Evolutionary conservation across 2,888 invertebrate species (phyloP).

Genomic region (Harmothoe impar): DNA sequence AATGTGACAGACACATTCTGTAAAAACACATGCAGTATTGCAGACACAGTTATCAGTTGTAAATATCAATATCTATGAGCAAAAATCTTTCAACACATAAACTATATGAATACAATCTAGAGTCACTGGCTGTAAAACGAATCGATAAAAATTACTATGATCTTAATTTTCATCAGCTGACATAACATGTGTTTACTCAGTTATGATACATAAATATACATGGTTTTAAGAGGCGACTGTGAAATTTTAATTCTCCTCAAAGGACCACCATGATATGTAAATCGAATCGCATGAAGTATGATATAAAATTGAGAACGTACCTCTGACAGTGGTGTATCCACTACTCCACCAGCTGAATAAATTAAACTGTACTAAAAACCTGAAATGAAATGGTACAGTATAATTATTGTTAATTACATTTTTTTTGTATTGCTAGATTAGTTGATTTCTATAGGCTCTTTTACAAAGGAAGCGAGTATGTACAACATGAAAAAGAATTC

Average conservation of each 20-base stretch:
- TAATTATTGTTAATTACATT: too few relatives aligned
- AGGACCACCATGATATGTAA: background rate
- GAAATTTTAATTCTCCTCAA: too few relatives aligned
- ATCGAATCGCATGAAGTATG: background rate
- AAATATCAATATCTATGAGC: background rate
- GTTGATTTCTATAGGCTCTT: too few relatives aligned
- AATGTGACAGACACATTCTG: background rate
- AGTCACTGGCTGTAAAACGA: background rate
- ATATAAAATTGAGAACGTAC: conserved; percentile 22
- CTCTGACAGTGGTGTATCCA: conserved; percentile 61
- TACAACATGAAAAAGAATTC: too few relatives aligned
- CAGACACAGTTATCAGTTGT: background rate
- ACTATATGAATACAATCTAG: background rate
- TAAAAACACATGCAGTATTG: background rate
- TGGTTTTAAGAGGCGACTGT: too few relatives aligned
- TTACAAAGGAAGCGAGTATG: too few relatives aligned
- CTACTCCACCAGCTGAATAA: conserved; percentile 63
- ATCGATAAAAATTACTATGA: too few relatives aligned
- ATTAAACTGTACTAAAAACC: conserved; percentile 64
- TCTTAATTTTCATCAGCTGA: too few relatives aligned
- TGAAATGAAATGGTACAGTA: background rate
- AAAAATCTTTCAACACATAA: background rate
- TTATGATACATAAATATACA: too few relatives aligned
- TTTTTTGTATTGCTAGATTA: too few relatives aligned
- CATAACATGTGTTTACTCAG: too few relatives aligned